Percentiles rank a stretch among this genome's conserved stretches.
phyloP scores from a whole-genome alignment of 2,888 invertebrate species.

The Formica aserva region DNA sequence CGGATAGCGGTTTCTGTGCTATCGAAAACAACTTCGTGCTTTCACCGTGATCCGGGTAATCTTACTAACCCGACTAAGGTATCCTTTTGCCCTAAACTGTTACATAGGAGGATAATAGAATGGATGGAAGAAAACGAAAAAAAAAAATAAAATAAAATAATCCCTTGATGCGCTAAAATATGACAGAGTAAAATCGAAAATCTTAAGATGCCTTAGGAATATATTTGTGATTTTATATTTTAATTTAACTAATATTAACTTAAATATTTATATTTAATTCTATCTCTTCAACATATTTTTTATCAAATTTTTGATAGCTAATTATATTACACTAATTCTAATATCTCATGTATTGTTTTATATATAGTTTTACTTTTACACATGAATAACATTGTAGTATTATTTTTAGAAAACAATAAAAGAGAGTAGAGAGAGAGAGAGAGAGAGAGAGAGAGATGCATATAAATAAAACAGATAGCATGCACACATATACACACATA shows the following conservation, averaged over 20 bases:
- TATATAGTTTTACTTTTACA: not conserved
- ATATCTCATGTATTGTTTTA: not conserved
- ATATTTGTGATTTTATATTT: not conserved
- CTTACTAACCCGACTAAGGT: slow-evolving; percentile 43
- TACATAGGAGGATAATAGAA: slow-evolving; percentile 31
- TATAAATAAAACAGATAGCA: not conserved
- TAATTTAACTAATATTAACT: not conserved
- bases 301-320: not conserved
- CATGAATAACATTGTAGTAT: not conserved
- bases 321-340: not conserved
- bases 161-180: not conserved
- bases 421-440: too few species aligned
- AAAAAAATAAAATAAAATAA: not conserved
- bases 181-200: not conserved
- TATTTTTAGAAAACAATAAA: not conserved
- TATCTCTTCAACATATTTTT: not conserved
- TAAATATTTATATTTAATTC: not conserved
- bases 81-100: slow-evolving; percentile 36
- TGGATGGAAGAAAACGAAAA: not conserved
- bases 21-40: slow-evolving; percentile 60
- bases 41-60: slow-evolving; percentile 72
- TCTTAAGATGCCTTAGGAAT: not conserved
- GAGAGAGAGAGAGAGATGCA: not conserved
- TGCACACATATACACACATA: not conserved
- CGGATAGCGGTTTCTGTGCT: slow-evolving; percentile 57